Conservation (phyloP, 2,797 vertebrate genomes). For the Spinus olivaceus region DNA sequence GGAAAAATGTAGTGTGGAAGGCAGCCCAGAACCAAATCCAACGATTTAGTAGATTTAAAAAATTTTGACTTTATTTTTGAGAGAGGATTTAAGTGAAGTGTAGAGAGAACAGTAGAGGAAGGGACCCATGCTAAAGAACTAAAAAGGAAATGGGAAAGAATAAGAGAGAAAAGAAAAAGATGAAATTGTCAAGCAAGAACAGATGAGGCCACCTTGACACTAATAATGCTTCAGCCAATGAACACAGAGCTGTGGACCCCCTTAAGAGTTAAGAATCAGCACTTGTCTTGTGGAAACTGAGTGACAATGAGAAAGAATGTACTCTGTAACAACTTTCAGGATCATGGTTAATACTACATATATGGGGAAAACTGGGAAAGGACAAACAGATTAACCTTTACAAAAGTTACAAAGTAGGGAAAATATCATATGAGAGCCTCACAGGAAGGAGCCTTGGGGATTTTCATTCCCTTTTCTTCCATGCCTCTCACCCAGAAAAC, state of each 20-base stretch:
- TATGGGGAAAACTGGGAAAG: background rate
- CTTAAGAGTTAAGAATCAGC: background rate
- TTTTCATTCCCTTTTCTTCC: background rate
- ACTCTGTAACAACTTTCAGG: background rate
- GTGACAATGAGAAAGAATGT: background rate
- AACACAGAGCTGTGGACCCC: background rate
- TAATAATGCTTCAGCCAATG: background rate
- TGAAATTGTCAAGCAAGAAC: background rate
- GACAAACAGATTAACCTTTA: background rate
- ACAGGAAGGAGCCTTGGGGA: background rate
- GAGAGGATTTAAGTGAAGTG: background rate
- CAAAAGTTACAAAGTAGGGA: background rate
- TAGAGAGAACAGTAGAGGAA: background rate
- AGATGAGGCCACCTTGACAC: background rate
- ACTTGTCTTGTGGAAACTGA: background rate
- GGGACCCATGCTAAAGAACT: accelerated
- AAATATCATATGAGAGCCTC: background rate
- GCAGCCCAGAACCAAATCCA: background rate
- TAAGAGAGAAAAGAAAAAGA: background rate
- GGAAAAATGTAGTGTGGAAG: background rate
- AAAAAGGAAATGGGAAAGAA: background rate
- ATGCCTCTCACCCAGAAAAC: background rate
- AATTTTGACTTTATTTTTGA: background rate
- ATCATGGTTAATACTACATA: background rate
- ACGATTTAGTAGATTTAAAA: accelerated